Percentiles rank a stretch among this genome's conserved stretches.
These are phyloP conservation scores for Dromococcyx pavoninus DNA, from an alignment of 2,797 vertebrate species.

Conservation along the genomic window DNA sequence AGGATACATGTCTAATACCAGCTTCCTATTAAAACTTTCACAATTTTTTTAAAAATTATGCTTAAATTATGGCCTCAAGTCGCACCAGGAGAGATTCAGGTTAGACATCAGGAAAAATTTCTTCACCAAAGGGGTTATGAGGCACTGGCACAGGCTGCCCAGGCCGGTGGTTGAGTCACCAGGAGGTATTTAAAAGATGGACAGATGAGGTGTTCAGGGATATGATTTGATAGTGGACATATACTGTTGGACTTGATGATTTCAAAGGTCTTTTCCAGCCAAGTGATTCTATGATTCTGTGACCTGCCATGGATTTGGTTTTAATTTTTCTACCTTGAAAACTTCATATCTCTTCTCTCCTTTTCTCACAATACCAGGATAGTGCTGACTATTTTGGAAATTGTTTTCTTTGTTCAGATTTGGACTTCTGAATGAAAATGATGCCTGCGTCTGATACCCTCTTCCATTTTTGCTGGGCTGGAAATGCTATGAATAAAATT, in stretches of 20 bases:
- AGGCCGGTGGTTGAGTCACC: too few species aligned
- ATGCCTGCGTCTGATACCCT: background rate
- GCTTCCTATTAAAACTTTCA: slow-evolving; percentile 18
- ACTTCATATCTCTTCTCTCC: background rate
- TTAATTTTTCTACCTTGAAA: slow-evolving; percentile 5
- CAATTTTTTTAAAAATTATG: background rate
- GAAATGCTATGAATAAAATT: background rate
- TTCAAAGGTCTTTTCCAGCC: too few species aligned
- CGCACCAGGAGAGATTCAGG: too few species aligned
- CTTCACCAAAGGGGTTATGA: too few species aligned
- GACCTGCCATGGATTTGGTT: background rate
- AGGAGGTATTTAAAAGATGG: too few species aligned
- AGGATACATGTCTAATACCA: background rate
- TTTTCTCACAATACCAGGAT: background rate
- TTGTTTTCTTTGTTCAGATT: background rate
- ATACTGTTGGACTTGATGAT: too few species aligned
- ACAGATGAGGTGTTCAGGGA: too few species aligned
- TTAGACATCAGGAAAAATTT: too few species aligned
- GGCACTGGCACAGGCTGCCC: too few species aligned
- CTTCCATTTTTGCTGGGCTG: background rate
- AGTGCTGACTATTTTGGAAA: slow-evolving; percentile 10
- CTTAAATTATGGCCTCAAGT: background rate
- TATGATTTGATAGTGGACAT: too few species aligned
- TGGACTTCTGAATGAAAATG: background rate
- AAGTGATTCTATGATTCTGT: too few species aligned